A percentile compares a stretch with the other conserved stretches of the same genome.
Evolutionary conservation across 2,113 vertebrate genomes (phyloP).

Genomic region (Thamnaconus septentrionalis): DNA sequence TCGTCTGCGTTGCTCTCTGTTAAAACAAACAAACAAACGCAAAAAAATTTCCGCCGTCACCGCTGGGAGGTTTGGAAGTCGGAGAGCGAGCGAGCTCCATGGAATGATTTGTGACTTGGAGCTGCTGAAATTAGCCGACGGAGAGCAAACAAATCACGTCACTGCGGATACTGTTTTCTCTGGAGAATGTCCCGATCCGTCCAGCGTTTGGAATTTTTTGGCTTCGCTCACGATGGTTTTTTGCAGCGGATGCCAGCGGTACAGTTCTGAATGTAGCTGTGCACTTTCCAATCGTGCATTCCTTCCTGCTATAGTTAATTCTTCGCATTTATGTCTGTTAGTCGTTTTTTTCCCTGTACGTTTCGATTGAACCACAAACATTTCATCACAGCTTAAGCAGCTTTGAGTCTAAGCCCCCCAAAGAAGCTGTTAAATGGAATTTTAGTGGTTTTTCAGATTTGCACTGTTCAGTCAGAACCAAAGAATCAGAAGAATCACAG

Average conservation of each 20-base stretch:
- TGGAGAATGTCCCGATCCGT: background rate
- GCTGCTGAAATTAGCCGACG: constrained; percentile 2
- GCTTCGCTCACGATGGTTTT: background rate
- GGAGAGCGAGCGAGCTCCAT: background rate
- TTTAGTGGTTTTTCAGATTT: no score
- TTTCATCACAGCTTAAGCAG: no score
- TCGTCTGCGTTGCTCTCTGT: no score
- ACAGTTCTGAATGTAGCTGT: background rate
- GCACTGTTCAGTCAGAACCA: no score
- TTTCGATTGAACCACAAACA: no score
- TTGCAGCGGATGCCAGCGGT: background rate
- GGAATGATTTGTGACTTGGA: constrained; percentile 5
- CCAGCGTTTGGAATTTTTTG: background rate
- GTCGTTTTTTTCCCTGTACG: no score
- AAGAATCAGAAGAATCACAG: no score
- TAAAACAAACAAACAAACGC: no score
- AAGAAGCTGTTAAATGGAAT: no score
- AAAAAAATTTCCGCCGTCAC: constrained; percentile 1
- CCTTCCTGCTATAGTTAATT: no score
- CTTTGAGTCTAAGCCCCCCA: no score
- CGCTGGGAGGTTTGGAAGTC: background rate
- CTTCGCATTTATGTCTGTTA: background rate
- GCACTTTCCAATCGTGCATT: background rate
- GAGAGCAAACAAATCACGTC: constrained; percentile 27
- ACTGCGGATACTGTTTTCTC: background rate